Evolutionary conservation across 2,888 invertebrate genomes (phyloP).

Genomic region (Chloroclysta siterata): DNA sequence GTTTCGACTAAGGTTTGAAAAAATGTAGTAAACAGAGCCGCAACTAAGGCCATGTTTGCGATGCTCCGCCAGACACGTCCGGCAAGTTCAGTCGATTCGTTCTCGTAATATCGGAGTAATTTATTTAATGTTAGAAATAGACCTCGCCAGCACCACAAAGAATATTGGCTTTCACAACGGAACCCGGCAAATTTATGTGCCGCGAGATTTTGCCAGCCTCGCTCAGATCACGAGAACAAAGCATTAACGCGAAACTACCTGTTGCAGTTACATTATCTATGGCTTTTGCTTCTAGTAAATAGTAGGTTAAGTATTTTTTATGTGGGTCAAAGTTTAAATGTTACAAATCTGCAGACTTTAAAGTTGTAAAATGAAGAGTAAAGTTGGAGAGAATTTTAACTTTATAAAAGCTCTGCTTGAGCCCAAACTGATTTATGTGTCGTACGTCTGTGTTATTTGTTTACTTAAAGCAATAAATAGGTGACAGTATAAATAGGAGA

Average conservation of each 20-base stretch:
- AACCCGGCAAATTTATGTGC: constrained; percentile 81
- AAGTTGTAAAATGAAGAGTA: not conserved
- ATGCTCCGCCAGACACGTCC: constrained; percentile 74
- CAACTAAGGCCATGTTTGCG: constrained; percentile 71
- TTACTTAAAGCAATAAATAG: too few relatives aligned
- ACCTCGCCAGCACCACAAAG: constrained; percentile 75
- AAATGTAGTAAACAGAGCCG: constrained; percentile 47
- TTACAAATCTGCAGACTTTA: not conserved
- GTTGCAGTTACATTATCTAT: constrained; percentile 24
- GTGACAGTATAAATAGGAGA: too few relatives aligned
- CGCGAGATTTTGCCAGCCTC: constrained; percentile 74
- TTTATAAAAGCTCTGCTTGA: not conserved
- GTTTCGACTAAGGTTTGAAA: not conserved
- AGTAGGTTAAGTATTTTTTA: not conserved
- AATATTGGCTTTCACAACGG: constrained; percentile 85
- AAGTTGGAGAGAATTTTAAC: not conserved
- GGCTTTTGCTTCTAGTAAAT: constrained; percentile 19
- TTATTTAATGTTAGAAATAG: constrained; percentile 84
- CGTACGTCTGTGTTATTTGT: too few relatives aligned
- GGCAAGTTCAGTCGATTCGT: constrained; percentile 78
- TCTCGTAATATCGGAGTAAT: constrained; percentile 83
- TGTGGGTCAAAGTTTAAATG: constrained; percentile 14
- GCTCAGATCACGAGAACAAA: constrained; percentile 69
- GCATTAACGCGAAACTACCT: constrained; percentile 53
- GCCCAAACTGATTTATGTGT: too few relatives aligned